phyloP scores from a whole-genome alignment of 2,797 vertebrate species.

The Chaenodraco wilsoni region DNA sequence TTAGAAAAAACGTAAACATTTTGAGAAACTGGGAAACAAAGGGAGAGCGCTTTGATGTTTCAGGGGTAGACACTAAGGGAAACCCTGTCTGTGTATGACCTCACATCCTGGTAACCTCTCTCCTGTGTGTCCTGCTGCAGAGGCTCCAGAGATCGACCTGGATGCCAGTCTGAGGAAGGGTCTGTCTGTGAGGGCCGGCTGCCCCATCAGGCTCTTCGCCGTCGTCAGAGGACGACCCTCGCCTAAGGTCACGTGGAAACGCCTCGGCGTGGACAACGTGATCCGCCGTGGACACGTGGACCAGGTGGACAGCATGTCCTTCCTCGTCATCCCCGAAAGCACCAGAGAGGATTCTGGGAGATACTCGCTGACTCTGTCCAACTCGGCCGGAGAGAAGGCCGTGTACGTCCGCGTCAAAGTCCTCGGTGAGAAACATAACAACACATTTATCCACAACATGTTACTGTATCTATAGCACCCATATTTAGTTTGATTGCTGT shows the following conservation, averaged over 20 bases:
- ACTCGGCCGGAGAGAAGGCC: slow-evolving; percentile 95
- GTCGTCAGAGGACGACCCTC: slow-evolving; percentile 94
- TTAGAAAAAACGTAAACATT: too few relatives aligned
- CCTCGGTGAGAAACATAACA: slow-evolving; percentile 83
- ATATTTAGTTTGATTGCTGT: too few relatives aligned
- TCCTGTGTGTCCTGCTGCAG: slow-evolving; percentile 77
- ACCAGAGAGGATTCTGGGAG: slow-evolving; percentile 97
- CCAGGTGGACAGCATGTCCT: slow-evolving; percentile 97
- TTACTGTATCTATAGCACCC: too few relatives aligned
- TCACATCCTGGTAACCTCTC: too few relatives aligned
- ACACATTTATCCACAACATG: too few relatives aligned
- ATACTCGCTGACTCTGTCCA: slow-evolving; percentile 95
- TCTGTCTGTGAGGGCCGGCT: slow-evolving; percentile 93
- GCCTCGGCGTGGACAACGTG: slow-evolving; percentile 94
- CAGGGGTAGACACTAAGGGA: too few relatives aligned
- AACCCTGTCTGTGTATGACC: too few relatives aligned
- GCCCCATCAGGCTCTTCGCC: slow-evolving; percentile 96
- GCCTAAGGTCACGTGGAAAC: slow-evolving; percentile 97
- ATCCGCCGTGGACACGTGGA: slow-evolving; percentile 95
- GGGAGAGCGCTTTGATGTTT: too few relatives aligned
- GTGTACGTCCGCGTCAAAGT: slow-evolving; percentile 97
- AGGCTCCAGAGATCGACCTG: slow-evolving; percentile 97
- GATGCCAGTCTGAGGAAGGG: slow-evolving; percentile 97
- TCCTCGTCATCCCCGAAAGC: slow-evolving; percentile 96
- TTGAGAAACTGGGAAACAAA: too few relatives aligned